Percentiles rank a stretch among this genome's conserved stretches.
Conservation (phyloP, 2,888 invertebrate species). For the Heliconius sara region DNA sequence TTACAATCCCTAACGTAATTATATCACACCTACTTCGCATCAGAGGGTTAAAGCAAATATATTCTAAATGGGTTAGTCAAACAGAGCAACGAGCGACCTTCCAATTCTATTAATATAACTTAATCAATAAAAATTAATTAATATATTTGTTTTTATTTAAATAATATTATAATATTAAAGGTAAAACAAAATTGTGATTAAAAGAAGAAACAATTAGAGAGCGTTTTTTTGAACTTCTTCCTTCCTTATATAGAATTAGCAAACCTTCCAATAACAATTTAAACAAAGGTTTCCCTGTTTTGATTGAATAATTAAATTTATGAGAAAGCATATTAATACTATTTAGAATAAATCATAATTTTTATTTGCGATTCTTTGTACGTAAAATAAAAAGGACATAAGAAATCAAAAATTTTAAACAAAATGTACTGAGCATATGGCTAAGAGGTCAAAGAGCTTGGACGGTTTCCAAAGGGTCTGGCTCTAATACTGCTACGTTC, state of each 20-base stretch:
- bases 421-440: not conserved
- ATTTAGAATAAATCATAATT: constrained; percentile 7
- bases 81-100: not conserved
- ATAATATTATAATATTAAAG: not conserved
- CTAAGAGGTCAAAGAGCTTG: not conserved
- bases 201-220: not conserved
- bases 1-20: not conserved
- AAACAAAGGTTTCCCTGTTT: not conserved
- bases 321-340: constrained; percentile 12
- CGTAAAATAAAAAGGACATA: not conserved
- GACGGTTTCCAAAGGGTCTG: too few species aligned
- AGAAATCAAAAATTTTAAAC: not conserved
- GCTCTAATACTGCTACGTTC: too few species aligned
- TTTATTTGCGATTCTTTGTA: constrained; percentile 20
- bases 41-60: not conserved
- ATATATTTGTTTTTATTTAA: not conserved
- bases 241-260: not conserved
- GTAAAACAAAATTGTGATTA: not conserved
- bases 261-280: not conserved
- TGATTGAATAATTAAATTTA: not conserved
- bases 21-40: not conserved
- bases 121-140: not conserved
- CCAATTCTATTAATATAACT: not conserved
- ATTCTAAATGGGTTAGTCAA: not conserved
- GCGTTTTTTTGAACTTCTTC: not conserved